Evolutionary conservation across 2,113 vertebrate species (phyloP).

Genomic region (Neodon shergylaensis): DNA sequence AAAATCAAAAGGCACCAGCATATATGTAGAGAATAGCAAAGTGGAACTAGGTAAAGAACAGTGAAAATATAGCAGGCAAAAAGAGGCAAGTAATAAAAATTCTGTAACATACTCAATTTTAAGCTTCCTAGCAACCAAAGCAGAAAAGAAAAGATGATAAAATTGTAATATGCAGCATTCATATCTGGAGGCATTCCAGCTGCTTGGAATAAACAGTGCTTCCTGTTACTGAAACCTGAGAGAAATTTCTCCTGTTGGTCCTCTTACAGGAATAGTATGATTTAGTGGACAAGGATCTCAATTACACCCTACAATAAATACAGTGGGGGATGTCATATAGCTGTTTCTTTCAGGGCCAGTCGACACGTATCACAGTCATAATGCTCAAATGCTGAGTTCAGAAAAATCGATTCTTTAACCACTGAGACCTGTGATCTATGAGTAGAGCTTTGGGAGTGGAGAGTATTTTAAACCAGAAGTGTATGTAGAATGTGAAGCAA

Average conservation of each 20-base stretch:
- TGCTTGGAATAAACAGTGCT: neutral
- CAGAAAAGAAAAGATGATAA: slow-evolving; percentile 17
- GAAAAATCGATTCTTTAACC: slow-evolving; percentile 17
- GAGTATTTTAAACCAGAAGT: neutral
- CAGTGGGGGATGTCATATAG: neutral
- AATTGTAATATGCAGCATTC: neutral
- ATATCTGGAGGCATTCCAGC: neutral
- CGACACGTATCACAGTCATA: neutral
- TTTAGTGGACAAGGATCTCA: slow-evolving; percentile 29
- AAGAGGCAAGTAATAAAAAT: neutral
- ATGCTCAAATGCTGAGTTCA: neutral
- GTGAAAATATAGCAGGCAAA: neutral
- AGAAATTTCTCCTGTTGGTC: slow-evolving; percentile 28
- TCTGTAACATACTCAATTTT: slow-evolving; percentile 8
- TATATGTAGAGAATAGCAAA: neutral
- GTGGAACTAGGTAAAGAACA: neutral
- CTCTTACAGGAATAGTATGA: neutral
- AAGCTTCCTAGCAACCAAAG: neutral
- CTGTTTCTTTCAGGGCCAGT: neutral
- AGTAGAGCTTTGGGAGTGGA: neutral
- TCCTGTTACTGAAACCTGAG: neutral
- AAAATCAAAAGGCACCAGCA: neutral
- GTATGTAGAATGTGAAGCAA: neutral
- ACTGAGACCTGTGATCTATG: neutral
- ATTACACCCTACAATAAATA: slow-evolving; percentile 16